A percentile compares a stretch with the other conserved stretches of the same genome.
Evolutionary conservation across 2,888 invertebrate genomes (phyloP).

Genomic region (Drosophila setosimentum): DNA sequence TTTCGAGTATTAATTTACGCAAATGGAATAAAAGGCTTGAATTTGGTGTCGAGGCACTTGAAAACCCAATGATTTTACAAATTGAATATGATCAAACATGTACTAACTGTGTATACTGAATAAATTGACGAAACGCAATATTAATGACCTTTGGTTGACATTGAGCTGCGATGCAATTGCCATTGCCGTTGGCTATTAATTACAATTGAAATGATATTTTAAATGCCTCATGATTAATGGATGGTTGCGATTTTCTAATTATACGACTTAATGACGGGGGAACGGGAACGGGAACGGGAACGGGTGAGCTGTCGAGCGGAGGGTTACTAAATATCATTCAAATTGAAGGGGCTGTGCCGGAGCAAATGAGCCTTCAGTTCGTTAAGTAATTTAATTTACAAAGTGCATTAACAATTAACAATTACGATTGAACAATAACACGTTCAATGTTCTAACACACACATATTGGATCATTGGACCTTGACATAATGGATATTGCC

Average conservation of each 20-base stretch:
- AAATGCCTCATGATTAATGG: conserved; percentile 75
- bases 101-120: conserved; percentile 3
- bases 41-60: conserved; percentile 32
- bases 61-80: conserved; percentile 27
- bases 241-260: conserved; percentile 73
- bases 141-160: conserved; percentile 78
- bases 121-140: conserved; percentile 30
- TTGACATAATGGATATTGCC: conserved; percentile 42
- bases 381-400: conserved; percentile 61
- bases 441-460: conserved; percentile 1
- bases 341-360: conserved; percentile 17
- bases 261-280: conserved; percentile 24
- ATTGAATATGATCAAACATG: conserved; percentile 6
- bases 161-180: conserved; percentile 57
- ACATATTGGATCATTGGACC: conserved; percentile 58
- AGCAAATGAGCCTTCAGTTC: conserved; percentile 43
- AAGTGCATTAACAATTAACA: conserved; percentile 47
- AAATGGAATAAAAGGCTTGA: conserved; percentile 62
- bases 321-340: conserved; percentile 42
- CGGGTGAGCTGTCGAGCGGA: conserved; percentile 1
- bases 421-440: conserved; percentile 25
- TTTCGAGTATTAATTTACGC: conserved; percentile 46
- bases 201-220: conserved; percentile 76
- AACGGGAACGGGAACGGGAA: neutral
- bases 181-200: conserved; percentile 69